phyloP scores from a whole-genome alignment of 2,888 invertebrate genomes.

The Leptopterna dolabrata region DNA sequence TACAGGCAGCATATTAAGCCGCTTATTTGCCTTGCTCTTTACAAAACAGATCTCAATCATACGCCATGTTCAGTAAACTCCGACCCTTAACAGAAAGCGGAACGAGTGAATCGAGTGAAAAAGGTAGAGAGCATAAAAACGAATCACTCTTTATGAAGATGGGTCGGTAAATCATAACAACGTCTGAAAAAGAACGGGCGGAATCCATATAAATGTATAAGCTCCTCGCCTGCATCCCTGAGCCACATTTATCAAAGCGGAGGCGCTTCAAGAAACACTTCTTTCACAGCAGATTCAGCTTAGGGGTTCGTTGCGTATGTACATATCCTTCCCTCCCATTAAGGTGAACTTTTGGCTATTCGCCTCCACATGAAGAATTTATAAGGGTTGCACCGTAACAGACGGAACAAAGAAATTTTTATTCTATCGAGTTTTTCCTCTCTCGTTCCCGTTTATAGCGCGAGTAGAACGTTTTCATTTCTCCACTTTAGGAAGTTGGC shows the following conservation, averaged over 20 bases:
- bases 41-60: no score
- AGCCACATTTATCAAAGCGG: slow-evolving; percentile 4
- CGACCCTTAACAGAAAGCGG: background rate
- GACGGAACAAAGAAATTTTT: background rate
- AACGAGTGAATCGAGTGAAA: background rate
- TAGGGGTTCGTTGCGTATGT: slow-evolving; percentile 36
- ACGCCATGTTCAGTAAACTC: no score
- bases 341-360: slow-evolving; percentile 44
- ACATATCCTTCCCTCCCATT: slow-evolving; percentile 41
- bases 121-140: background rate
- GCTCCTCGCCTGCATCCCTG: background rate
- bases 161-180: slow-evolving; percentile 35
- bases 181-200: slow-evolving; percentile 29
- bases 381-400: slow-evolving; percentile 21
- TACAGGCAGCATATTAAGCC: no score
- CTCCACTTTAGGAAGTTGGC: background rate
- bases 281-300: slow-evolving; percentile 29
- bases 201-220: slow-evolving; percentile 42
- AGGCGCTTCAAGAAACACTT: slow-evolving; percentile 4
- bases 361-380: slow-evolving; percentile 40
- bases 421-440: background rate
- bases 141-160: slow-evolving; percentile 49
- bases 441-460: background rate
- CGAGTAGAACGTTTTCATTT: background rate
- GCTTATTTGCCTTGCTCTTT: no score